Conservation (phyloP, 37 sponge, comb jelly and placozoan species). For the Theonella swinhoei region DNA sequence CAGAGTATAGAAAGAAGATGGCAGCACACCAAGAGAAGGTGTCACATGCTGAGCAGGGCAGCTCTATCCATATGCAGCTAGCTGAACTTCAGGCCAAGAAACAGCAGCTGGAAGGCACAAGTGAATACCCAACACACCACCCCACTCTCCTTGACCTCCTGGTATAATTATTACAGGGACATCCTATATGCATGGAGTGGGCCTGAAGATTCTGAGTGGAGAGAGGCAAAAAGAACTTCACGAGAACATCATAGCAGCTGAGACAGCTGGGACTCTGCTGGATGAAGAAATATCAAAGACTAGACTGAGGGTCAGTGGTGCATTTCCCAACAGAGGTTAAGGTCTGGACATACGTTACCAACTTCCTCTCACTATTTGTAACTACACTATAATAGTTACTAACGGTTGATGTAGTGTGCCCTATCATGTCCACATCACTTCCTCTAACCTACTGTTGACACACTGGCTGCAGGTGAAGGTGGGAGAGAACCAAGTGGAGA, state of each 20-base stretch:
- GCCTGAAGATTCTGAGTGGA: constrained; percentile 23
- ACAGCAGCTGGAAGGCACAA: neutral
- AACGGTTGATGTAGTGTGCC: too few species aligned
- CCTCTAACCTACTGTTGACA: too few species aligned
- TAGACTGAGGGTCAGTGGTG: constrained; percentile 11
- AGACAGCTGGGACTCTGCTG: constrained; percentile 8
- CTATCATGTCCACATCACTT: too few species aligned
- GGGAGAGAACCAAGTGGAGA: neutral
- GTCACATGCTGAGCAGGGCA: constrained; percentile 1
- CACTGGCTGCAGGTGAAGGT: neutral
- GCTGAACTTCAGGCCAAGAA: constrained; percentile 3
- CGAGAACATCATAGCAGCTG: constrained; percentile 12
- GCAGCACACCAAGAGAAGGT: neutral
- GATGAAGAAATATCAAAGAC: constrained; percentile 6
- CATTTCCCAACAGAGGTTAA: neutral
- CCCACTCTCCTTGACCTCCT: too few species aligned
- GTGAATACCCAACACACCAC: neutral
- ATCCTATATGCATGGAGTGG: constrained; percentile 14
- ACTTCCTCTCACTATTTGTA: neutral
- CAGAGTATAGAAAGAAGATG: constrained; percentile 22
- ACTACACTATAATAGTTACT: too few species aligned
- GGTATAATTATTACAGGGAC: constrained; percentile 12
- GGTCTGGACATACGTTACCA: neutral
- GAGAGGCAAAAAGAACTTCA: constrained; percentile 14
- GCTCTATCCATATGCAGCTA: constrained; percentile 14